Conservation (phyloP, 2,888 invertebrate genomes). For the Subacronicta megacephala region DNA sequence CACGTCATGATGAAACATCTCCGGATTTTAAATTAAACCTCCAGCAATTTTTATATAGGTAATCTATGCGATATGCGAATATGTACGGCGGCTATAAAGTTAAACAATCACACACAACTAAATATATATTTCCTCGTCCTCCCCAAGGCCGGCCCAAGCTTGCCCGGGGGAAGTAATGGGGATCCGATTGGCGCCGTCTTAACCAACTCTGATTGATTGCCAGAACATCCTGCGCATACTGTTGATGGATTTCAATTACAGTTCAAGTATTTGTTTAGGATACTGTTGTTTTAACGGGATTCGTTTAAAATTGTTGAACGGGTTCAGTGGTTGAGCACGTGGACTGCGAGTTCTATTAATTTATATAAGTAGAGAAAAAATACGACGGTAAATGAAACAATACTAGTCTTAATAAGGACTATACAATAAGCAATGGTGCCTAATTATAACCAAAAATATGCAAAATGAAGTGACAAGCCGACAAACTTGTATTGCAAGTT, state of each 20-base stretch:
- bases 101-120: constrained; percentile 20
- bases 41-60: too few species aligned
- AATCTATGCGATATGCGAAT: too few species aligned
- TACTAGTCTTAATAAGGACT: too few species aligned
- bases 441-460: too few species aligned
- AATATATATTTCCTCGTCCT: constrained; percentile 16
- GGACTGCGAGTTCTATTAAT: too few species aligned
- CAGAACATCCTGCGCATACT: constrained; percentile 15
- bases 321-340: background rate
- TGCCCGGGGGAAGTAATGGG: constrained; percentile 41
- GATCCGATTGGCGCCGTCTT: constrained; percentile 49
- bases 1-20: too few species aligned
- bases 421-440: too few species aligned
- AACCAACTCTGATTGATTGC: constrained; percentile 41
- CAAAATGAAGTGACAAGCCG: too few species aligned
- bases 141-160: constrained; percentile 3
- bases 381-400: too few species aligned
- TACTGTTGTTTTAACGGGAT: background rate
- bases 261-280: constrained; percentile 24
- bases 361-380: too few species aligned
- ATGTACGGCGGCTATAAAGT: background rate
- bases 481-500: too few species aligned
- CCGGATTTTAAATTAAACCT: too few species aligned
- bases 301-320: background rate
- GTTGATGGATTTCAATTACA: constrained; percentile 7